Evolutionary conservation across 2,113 vertebrate species (phyloP).

Genomic region (Pogonocichla stellata): DNA sequence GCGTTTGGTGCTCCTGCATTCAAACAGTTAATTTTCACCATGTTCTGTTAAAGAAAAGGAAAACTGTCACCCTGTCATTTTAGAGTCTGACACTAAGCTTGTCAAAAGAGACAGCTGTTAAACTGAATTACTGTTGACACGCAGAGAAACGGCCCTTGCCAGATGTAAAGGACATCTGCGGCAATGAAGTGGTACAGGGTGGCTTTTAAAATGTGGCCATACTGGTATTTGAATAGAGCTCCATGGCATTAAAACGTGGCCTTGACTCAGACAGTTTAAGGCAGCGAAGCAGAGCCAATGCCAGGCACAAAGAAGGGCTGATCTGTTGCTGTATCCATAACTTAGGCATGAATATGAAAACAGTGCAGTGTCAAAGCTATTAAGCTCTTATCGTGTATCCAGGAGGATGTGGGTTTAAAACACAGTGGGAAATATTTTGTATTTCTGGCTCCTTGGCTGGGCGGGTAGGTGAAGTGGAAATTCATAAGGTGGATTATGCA

Average conservation of each 20-base stretch:
- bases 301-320: slow-evolving; percentile 67
- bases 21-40: slow-evolving; percentile 76
- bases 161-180: slow-evolving; percentile 85
- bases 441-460: background rate
- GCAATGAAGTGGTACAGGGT: slow-evolving; percentile 76
- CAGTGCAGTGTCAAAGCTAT: slow-evolving; percentile 11
- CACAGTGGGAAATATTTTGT: slow-evolving; percentile 31
- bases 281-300: slow-evolving; percentile 63
- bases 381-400: slow-evolving; percentile 51
- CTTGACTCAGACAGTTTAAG: slow-evolving; percentile 67
- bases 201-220: slow-evolving; percentile 78
- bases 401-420: slow-evolving; percentile 47
- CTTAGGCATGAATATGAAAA: slow-evolving; percentile 58
- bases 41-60: slow-evolving; percentile 72
- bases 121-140: slow-evolving; percentile 83
- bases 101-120: slow-evolving; percentile 85
- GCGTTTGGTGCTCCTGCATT: slow-evolving; percentile 32
- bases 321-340: slow-evolving; percentile 62
- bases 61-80: slow-evolving; percentile 82
- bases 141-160: slow-evolving; percentile 75
- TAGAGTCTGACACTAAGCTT: slow-evolving; percentile 79
- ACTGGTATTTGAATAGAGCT: slow-evolving; percentile 73
- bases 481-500: slow-evolving; percentile 37
- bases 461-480: slow-evolving; percentile 30
- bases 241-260: slow-evolving; percentile 70